These are phyloP conservation scores for Neodontobutis hainanensis DNA, from an alignment of 2,113 vertebrate genomes.

Conservation along the genomic window DNA sequence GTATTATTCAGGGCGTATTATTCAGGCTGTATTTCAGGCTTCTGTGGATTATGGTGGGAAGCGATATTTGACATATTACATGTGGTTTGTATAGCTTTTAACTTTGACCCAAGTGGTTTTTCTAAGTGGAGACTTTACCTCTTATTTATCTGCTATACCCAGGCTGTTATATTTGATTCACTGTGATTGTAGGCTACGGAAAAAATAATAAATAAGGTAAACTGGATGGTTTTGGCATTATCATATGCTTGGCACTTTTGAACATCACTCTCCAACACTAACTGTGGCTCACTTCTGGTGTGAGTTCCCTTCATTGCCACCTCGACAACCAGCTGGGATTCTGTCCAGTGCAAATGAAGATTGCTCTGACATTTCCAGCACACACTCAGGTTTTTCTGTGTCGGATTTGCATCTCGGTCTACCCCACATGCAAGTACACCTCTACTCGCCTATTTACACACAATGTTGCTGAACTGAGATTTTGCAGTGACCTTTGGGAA, in stretches of 20 bases:
- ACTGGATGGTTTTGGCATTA: not conserved
- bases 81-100: not conserved
- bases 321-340: slow-evolving; percentile 3
- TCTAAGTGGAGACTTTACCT: slow-evolving; percentile 2
- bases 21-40: slow-evolving; percentile 15
- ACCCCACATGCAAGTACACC: slow-evolving; percentile 1
- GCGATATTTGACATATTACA: slow-evolving; percentile 12
- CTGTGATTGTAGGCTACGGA: not conserved
- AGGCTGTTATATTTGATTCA: slow-evolving; percentile 1
- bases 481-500: slow-evolving; percentile 59
- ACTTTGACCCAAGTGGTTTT: slow-evolving; percentile 8
- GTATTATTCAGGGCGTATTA: slow-evolving; percentile 19
- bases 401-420: slow-evolving; percentile 46
- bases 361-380: slow-evolving; percentile 61
- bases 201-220: not conserved
- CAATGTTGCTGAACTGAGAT: slow-evolving; percentile 28
- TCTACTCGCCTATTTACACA: slow-evolving; percentile 29
- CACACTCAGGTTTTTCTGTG: slow-evolving; percentile 30
- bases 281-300: not conserved
- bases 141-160: not conserved
- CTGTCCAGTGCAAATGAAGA: slow-evolving; percentile 36
- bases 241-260: not conserved
- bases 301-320: slow-evolving; percentile 18
- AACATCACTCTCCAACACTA: slow-evolving; percentile 1
- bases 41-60: slow-evolving; percentile 22